Percentiles rank a stretch among this genome's conserved stretches.
Conservation (phyloP, 2,113 vertebrate species). For the Hipposideros armiger region DNA sequence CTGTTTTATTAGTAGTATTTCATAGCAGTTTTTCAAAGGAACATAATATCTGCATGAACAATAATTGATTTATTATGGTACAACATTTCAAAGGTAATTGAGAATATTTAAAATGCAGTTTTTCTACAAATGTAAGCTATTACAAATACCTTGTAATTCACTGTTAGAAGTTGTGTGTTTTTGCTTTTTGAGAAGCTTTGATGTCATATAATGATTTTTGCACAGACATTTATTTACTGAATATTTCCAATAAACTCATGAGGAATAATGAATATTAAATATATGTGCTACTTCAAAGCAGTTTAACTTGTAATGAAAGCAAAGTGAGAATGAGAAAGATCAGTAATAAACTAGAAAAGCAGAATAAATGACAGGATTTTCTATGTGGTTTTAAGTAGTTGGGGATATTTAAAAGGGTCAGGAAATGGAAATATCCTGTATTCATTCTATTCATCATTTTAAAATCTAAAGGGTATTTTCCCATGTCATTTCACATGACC, state of each 20-base stretch:
- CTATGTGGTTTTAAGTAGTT: background rate
- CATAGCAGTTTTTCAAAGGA: slow-evolving; percentile 51
- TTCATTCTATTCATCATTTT: background rate
- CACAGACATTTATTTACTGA: background rate
- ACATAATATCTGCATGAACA: background rate
- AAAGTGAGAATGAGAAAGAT: slow-evolving; percentile 22
- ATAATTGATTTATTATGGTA: background rate
- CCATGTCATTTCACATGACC: background rate
- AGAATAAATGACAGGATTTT: slow-evolving; percentile 7
- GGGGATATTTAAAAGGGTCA: background rate
- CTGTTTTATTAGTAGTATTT: slow-evolving; percentile 45
- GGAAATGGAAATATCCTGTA: background rate
- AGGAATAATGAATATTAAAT: background rate
- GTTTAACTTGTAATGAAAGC: slow-evolving; percentile 34
- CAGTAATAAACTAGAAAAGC: background rate
- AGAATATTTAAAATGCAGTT: slow-evolving; percentile 48
- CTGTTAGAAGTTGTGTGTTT: slow-evolving; percentile 1
- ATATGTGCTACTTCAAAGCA: background rate
- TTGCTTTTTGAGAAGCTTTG: slow-evolving; percentile 43
- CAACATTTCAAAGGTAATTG: slow-evolving; percentile 26
- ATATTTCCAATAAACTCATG: background rate
- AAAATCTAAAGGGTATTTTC: slow-evolving; percentile 8
- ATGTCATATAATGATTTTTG: slow-evolving; percentile 22
- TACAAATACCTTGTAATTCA: background rate
- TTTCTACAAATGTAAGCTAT: slow-evolving; percentile 10